Base-by-base conservation (phyloP, 2,888 invertebrate species). In the Euclidia mi region DNA sequence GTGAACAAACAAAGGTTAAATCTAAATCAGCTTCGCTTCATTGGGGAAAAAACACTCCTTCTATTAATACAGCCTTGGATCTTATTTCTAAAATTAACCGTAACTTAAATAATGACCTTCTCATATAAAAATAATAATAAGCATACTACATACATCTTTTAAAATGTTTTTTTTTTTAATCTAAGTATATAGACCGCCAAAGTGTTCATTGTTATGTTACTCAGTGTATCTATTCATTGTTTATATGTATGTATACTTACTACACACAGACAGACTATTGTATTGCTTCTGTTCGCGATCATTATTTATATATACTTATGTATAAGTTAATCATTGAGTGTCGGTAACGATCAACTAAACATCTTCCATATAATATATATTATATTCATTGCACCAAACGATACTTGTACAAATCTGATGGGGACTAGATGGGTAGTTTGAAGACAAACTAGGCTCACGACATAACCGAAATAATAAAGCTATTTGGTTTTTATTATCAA, bases 51-150 rank as follows among this genome's bases (percentile, higher is more conserved):
- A 91, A 92, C 85, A 92, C 91, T 89, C 91, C 91, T 79, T 79
- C 81, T 84, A 82, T 79, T 91, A 92, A 93, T 94, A 94, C 94
- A 94, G 94, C 94, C 94, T 93, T 94, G 92, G 90, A 91, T 85
- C 91, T 93, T 94, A 94, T 71, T 72, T 75, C 90, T 92, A 92
- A 85, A 91, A 90, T 89, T 90, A 92, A 87, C 77, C 65, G 65
- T 89, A 93, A 93, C 92, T 93, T 93, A 94, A 92, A 91, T 85
- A 87, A 88, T 88, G 87, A 92, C 90, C 90, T 72, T 89, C 92
- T 92, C 91, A 87, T 92, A 91, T 87, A 92, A 93, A 92, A 93
- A 92, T 91, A 91, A 89, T 91, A 90, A 79, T 87, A 88, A 87
- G 82, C 85, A 88, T 85, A 86, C 79, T 83, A 86, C 79, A 86